These are phyloP conservation scores for Tapirus terrestris DNA, from an alignment of 2,113 vertebrate species.

Conservation along the genomic window DNA sequence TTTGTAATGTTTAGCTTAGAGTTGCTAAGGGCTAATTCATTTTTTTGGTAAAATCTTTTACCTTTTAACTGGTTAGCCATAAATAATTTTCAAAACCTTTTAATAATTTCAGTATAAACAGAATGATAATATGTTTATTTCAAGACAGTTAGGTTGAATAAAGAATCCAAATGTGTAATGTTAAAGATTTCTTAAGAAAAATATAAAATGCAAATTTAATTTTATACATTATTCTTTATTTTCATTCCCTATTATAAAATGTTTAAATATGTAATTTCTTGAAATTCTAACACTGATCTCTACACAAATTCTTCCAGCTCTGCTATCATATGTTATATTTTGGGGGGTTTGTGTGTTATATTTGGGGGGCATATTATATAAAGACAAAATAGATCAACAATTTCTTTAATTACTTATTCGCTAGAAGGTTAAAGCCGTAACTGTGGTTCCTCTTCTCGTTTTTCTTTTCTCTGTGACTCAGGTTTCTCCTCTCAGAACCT, in stretches of 20 bases:
- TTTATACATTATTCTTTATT: neutral
- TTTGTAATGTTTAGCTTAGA: neutral
- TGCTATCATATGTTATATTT: neutral
- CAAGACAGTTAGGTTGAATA: neutral
- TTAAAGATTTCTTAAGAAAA: slow-evolving; percentile 19
- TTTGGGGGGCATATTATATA: neutral
- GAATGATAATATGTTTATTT: slow-evolving; percentile 40
- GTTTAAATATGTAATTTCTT: neutral
- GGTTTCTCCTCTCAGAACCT: neutral
- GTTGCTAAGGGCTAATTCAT: neutral
- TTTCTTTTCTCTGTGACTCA: neutral
- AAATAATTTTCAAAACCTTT: slow-evolving; percentile 1
- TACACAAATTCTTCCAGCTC: neutral
- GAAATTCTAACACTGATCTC: neutral
- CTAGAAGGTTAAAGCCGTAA: neutral
- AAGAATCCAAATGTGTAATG: neutral
- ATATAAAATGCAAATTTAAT: neutral
- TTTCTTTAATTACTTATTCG: neutral
- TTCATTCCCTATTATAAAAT: neutral
- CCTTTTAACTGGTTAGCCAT: neutral
- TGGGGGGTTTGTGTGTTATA: neutral
- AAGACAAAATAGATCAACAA: neutral
- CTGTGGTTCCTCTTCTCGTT: neutral
- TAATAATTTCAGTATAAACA: neutral
- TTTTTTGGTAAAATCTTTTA: neutral